Percentiles rank a stretch among this genome's conserved stretches.
Evolutionary conservation across 2,797 vertebrate genomes (phyloP).

Genomic region (Amblyraja radiata): DNA sequence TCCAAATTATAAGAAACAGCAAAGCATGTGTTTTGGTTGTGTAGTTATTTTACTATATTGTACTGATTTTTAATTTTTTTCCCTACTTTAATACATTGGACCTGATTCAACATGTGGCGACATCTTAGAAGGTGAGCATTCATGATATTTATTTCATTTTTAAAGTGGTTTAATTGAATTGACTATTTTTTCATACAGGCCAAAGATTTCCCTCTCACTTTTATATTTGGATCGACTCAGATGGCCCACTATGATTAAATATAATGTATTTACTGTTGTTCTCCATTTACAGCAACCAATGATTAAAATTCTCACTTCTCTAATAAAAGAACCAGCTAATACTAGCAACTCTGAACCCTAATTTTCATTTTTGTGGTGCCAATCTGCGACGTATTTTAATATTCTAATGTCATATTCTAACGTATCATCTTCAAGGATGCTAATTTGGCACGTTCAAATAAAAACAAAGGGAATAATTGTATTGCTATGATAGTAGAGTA

Average conservation of each 20-base stretch:
- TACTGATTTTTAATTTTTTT: not conserved
- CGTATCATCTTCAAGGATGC: not conserved
- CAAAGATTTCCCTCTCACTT: not conserved
- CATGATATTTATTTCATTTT: not conserved
- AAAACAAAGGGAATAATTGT: not conserved
- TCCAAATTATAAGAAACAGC: not conserved
- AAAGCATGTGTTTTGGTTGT: not conserved
- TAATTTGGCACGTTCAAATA: not conserved
- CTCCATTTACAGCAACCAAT: not conserved
- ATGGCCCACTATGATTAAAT: not conserved
- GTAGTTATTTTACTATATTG: not conserved
- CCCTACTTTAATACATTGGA: not conserved
- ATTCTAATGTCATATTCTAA: not conserved
- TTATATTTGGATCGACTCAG: not conserved
- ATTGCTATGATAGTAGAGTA: not conserved
- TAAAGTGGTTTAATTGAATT: not conserved
- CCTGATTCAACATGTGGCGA: not conserved
- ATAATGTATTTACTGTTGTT: not conserved
- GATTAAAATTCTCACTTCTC: too few species aligned
- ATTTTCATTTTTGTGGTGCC: not conserved
- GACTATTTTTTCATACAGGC: not conserved
- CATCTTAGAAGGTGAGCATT: conserved; percentile 27
- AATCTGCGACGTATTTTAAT: not conserved
- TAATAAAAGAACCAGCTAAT: not conserved
- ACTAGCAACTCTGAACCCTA: not conserved